A percentile compares a stretch with the other conserved stretches of the same genome.
Conservation (phyloP, 2,797 vertebrate species). For the Rhynchotus rufescens region DNA sequence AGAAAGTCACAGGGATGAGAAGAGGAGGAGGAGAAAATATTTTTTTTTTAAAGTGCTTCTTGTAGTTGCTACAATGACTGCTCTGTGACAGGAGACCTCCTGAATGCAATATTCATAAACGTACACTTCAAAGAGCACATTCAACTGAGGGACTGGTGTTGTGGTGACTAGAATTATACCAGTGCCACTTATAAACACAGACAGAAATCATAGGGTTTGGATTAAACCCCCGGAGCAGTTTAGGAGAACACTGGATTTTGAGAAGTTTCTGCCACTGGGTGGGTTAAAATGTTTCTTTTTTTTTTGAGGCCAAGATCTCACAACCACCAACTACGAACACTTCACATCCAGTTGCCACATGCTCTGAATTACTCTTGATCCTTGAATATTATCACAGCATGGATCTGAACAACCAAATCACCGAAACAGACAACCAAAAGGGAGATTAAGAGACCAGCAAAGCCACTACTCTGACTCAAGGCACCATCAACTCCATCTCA, state of each 20-base stretch:
- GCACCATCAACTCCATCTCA: neutral
- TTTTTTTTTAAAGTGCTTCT: neutral
- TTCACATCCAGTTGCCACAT: neutral
- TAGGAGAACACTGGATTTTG: neutral
- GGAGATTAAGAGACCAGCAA: neutral
- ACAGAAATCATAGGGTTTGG: neutral
- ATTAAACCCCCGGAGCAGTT: constrained; percentile 1
- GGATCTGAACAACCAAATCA: neutral
- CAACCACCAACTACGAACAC: neutral
- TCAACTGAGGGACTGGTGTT: neutral
- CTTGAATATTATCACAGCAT: neutral
- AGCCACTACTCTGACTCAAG: neutral
- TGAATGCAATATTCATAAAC: neutral
- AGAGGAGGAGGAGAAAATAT: neutral
- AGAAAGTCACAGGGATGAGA: neutral
- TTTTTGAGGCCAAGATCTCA: neutral
- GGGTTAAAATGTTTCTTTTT: neutral
- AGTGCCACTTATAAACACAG: neutral
- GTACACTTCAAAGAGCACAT: neutral
- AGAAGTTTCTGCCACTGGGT: neutral
- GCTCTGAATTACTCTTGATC: neutral
- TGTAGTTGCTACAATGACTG: neutral
- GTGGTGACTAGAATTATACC: neutral
- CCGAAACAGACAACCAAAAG: neutral
- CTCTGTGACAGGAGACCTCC: neutral